Conservation (phyloP, 2,797 vertebrate genomes). For the Anisognathus igniventris region DNA sequence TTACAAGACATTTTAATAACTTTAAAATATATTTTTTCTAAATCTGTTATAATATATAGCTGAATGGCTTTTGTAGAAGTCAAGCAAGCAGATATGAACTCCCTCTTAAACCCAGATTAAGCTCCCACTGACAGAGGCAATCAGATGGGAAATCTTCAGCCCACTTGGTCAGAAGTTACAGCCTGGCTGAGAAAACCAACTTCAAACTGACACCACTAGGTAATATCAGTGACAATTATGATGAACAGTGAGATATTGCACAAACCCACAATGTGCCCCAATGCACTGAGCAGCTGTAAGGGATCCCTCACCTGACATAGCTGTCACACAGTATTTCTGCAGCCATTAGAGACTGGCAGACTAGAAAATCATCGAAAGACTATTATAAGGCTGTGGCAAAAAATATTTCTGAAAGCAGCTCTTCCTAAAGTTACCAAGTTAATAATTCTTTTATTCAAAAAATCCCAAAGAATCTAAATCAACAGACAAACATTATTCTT, state of each 20-base stretch:
- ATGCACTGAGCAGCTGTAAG: background rate
- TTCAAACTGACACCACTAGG: background rate
- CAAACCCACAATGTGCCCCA: background rate
- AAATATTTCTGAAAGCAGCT: background rate
- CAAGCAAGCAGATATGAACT: background rate
- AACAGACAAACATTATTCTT: background rate
- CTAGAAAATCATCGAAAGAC: background rate
- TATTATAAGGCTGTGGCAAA: background rate
- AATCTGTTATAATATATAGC: background rate
- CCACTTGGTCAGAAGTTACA: background rate
- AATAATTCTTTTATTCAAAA: background rate
- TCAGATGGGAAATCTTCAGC: background rate
- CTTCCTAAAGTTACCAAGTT: background rate
- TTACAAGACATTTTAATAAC: background rate
- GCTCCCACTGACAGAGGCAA: background rate
- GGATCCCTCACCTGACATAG: background rate
- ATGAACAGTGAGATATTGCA: background rate
- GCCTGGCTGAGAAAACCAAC: background rate
- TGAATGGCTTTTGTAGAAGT: background rate
- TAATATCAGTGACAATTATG: background rate
- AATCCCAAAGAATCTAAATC: background rate
- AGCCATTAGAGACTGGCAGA: background rate
- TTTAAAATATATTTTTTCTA: background rate
- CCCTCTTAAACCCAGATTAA: background rate
- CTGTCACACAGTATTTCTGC: background rate